Evolutionary conservation across 2,113 vertebrate species (phyloP).

Genomic region (Platysternon megacephalum): DNA sequence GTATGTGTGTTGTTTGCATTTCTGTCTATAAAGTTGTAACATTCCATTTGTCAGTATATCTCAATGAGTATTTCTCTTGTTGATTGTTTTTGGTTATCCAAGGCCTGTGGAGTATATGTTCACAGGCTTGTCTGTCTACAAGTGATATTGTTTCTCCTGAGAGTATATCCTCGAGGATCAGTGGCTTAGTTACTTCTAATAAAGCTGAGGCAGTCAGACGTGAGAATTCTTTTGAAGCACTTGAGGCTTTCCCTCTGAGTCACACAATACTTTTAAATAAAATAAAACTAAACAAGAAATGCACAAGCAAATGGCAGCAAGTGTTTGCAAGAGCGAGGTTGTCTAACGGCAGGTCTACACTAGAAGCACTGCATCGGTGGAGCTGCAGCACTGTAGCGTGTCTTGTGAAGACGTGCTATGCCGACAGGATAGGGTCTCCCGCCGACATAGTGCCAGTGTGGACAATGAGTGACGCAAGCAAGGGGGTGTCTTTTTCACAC

Average conservation of each 20-base stretch:
- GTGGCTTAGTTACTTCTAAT: slow-evolving; percentile 69
- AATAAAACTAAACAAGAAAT: slow-evolving; percentile 61
- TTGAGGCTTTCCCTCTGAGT: slow-evolving; percentile 46
- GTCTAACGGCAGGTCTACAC: not conserved
- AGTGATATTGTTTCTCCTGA: slow-evolving; percentile 34
- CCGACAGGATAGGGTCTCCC: too few species aligned
- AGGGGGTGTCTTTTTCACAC: too few species aligned
- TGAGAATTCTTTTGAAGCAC: slow-evolving; percentile 61
- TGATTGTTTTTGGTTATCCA: not conserved
- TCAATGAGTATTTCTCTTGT: not conserved
- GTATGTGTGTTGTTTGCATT: not conserved
- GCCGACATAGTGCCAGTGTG: too few species aligned
- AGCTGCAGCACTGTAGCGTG: too few species aligned
- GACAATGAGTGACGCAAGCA: too few species aligned
- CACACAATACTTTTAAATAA: slow-evolving; percentile 60
- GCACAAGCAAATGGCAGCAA: slow-evolving; percentile 52
- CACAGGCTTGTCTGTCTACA: slow-evolving; percentile 57
- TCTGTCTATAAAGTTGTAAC: rapidly evolving
- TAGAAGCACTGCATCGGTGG: too few species aligned
- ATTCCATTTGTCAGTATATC: not conserved
- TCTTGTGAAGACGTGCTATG: too few species aligned
- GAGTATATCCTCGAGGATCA: slow-evolving; percentile 61
- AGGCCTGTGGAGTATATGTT: slow-evolving; percentile 2
- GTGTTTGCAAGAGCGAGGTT: slow-evolving; percentile 52
- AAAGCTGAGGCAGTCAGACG: slow-evolving; percentile 55